Evolutionary conservation across 1,140 invertebrate genomes (phyloP), one percentile per base, ranked within the genome.

Genomic region (Tyrophagus putrescentiae): DNA sequence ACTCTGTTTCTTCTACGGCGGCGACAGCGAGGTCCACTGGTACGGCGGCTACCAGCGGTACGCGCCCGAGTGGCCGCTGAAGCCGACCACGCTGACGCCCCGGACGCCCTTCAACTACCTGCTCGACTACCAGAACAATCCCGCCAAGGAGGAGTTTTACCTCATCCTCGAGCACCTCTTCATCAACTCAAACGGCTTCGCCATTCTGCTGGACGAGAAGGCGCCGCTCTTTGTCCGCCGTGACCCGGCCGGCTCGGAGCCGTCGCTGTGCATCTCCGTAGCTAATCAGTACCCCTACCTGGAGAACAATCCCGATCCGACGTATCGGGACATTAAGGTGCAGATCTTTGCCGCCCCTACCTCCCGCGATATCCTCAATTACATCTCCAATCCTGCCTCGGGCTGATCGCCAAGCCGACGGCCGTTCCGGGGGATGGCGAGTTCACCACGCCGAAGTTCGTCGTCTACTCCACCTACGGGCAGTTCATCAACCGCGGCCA

Each of bases 121-220:
- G 31, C 18, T 48, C 7, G 45, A 48, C 18, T 48, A 25, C 31
- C 7, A 7, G 21, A 39, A 39, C 36, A 13, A 39, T 13, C 7
- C 45, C 7, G 7, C 23, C 9, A 48, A 48, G 21, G 45, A 18
- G 18, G 45, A 18, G 7, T 48, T 48, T 21, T 18, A 48, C 18
- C 7, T 48, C 6, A 48, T 87, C 0, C 71, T 79, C 0, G 84
- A 87, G 66, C 79, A 81, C 3, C 85, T 85, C 66, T 88, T 84
- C 84, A 67, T 87, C 1, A 82, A 77, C 54, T 82, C 82, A 16
- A 71, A 76, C 52, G 84, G 84, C 3, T 69, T 77, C 41, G 80
- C 78, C 62, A 73, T 84, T 27, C 78, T 73, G 64, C 77, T 83
- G 4, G 75, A 80, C 45, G 74, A 78, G 32, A 75, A 72, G 32